Percentiles rank a stretch among this genome's conserved stretches.
Conservation (phyloP, 37 sponge, comb jelly and placozoan species). For the Agelas oroides region DNA sequence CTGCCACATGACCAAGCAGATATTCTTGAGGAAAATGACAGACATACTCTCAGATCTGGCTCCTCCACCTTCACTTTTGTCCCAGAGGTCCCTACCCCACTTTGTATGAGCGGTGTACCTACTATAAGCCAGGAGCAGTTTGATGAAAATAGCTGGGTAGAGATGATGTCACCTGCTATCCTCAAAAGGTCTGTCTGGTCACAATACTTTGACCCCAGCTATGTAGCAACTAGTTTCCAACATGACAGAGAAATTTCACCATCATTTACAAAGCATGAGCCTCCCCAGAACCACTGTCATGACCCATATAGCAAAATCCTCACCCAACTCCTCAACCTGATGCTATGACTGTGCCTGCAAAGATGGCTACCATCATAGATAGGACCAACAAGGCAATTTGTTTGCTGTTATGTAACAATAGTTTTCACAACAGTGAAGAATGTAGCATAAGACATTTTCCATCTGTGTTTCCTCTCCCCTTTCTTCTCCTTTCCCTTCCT, state of each 20-base stretch:
- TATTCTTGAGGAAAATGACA: neutral
- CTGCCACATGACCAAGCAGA: neutral
- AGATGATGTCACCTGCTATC: neutral
- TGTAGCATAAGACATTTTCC: no score
- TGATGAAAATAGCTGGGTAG: neutral
- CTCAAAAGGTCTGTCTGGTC: neutral
- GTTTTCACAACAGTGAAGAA: no score
- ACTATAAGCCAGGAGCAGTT: conserved; percentile 33
- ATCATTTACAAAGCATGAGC: neutral
- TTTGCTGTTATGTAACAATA: no score
- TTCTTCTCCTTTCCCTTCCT: no score
- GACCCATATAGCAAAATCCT: conserved; percentile 50
- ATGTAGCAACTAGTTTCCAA: neutral
- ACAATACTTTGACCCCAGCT: neutral
- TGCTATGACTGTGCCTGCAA: neutral
- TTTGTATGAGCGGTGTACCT: neutral
- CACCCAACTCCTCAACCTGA: conserved; percentile 17
- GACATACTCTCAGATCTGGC: neutral
- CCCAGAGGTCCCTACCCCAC: neutral
- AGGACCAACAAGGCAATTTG: no score
- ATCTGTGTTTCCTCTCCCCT: no score
- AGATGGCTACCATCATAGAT: no score
- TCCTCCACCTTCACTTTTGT: conserved; percentile 25
- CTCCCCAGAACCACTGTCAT: neutral
- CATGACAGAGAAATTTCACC: neutral